Evolutionary conservation across 2,888 invertebrate genomes (phyloP).

Genomic region (Eupsilia transversa): DNA sequence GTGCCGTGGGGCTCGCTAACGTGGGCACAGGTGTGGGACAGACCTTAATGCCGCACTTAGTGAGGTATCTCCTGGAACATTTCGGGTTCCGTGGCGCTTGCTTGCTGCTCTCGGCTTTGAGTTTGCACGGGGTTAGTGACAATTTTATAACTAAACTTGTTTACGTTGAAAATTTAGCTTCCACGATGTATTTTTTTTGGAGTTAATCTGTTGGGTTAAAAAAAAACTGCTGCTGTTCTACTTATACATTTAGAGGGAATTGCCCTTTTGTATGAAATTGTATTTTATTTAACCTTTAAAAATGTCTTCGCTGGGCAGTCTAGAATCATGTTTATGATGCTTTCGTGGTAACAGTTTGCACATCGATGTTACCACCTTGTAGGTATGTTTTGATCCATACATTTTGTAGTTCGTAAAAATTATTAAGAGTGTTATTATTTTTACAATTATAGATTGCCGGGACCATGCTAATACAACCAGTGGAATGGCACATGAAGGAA

Average conservation of each 20-base stretch:
- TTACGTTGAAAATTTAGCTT: slow-evolving; percentile 9
- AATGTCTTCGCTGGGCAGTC: neutral
- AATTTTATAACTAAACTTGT: slow-evolving; percentile 46
- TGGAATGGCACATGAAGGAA: slow-evolving; percentile 89
- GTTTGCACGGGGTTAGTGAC: slow-evolving; percentile 92
- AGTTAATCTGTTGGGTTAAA: neutral
- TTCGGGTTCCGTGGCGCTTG: slow-evolving; percentile 92
- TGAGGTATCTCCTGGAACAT: slow-evolving; percentile 91
- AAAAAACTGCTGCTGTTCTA: neutral
- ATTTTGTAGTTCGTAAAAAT: neutral
- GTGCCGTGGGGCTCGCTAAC: slow-evolving; percentile 94
- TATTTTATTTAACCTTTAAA: neutral
- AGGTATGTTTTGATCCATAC: neutral
- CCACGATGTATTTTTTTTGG: neutral
- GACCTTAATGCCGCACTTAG: slow-evolving; percentile 93
- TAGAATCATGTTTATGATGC: neutral
- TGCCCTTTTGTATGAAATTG: neutral
- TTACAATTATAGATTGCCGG: slow-evolving; percentile 87
- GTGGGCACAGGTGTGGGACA: slow-evolving; percentile 94
- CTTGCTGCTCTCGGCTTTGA: slow-evolving; percentile 91
- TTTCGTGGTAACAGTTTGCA: neutral
- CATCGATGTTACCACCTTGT: no score
- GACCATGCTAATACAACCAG: slow-evolving; percentile 90
- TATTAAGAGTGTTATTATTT: neutral
- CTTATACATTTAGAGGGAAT: no score